Base-by-base conservation (phyloP, 2,888 invertebrate species). In the Xanthorhoe designata region DNA sequence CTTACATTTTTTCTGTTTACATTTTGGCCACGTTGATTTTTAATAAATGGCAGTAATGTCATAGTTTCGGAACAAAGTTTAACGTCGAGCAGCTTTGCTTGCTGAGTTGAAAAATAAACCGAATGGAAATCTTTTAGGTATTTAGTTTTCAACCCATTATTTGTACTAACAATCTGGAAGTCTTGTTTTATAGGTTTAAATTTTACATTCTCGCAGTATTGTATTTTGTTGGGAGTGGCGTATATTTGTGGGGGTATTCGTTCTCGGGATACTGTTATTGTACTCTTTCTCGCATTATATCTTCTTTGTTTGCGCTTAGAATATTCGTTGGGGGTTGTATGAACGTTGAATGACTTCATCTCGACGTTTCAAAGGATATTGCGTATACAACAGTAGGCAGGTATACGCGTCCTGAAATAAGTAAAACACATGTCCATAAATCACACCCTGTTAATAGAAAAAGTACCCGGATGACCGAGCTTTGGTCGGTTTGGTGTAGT, bases 241-340 rank as follows among this genome's bases (percentile, higher is more conserved):
- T 53, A 49, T 32, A 60, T 19, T 8, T 52, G 59, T 18, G 55
- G 47, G 35, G 56, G 47, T 38, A 63, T 55, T 62, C 55, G 59
- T 10, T 60, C 51, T 29, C 17, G 51, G 32, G 51, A 50, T 45
- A 54, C n/a, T 42, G 51, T 45, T 9, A 35, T 9, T 3, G 38
- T 3, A 47, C 35, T 56, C 42, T 60, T 60, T 18, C 51, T 55
- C 0, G 50, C 18, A 60, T 55, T 55, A 45, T 29, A 13, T 42
- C 68, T 58, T 54, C 65, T 60, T 52, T 67, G 66, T 45, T 65
- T 52, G 38, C 67, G 55, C 42, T 70, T 68, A n/a, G 68, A 68
- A 52, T 52, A 10, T 42, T 65, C 62, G 54, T 35, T 63, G 24
- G 64, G 38, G n/a, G 47, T 60, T 35, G 58, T 29, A 9, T 56